Percentiles rank a stretch among this genome's conserved stretches.
phyloP scores from a whole-genome alignment of 2,888 invertebrate genomes.

The Phyllotreta striolata region DNA sequence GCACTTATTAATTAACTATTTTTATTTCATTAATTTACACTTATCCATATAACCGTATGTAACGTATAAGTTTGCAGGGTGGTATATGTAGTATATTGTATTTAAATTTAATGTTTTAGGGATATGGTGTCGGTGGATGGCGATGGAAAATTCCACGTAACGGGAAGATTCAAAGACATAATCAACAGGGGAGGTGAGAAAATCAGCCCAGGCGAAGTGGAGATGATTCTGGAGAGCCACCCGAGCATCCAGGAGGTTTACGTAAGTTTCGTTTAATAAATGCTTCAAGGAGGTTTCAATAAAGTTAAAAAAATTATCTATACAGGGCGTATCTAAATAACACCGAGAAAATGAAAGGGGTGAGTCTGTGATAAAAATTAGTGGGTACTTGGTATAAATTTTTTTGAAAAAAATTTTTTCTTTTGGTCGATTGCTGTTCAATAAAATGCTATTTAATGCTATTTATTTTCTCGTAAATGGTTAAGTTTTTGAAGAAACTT shows the following conservation, averaged over 20 bases:
- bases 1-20: not conserved
- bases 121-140: constrained; percentile 74
- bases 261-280: constrained; percentile 58
- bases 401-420: too few species aligned
- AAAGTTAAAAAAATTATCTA: not conserved
- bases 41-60: not conserved
- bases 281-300: not conserved
- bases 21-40: too few species aligned
- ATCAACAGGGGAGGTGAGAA: constrained; percentile 85
- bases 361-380: too few species aligned
- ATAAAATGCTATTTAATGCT: too few species aligned
- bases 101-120: constrained; percentile 59
- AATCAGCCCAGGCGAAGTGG: constrained; percentile 84
- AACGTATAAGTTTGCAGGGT: not conserved
- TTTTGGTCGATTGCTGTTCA: too few species aligned
- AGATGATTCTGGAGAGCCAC: constrained; percentile 77
- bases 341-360: not conserved
- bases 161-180: constrained; percentile 80
- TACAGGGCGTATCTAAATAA: not conserved
- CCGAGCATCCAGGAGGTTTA: constrained; percentile 77
- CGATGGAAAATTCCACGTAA: constrained; percentile 75
- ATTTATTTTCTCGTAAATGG: too few species aligned
- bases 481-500: too few species aligned
- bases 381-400: too few species aligned
- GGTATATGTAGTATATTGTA: not conserved